Evolutionary conservation across 2,113 vertebrate genomes (phyloP).

Genomic region (Plecotus auritus): DNA sequence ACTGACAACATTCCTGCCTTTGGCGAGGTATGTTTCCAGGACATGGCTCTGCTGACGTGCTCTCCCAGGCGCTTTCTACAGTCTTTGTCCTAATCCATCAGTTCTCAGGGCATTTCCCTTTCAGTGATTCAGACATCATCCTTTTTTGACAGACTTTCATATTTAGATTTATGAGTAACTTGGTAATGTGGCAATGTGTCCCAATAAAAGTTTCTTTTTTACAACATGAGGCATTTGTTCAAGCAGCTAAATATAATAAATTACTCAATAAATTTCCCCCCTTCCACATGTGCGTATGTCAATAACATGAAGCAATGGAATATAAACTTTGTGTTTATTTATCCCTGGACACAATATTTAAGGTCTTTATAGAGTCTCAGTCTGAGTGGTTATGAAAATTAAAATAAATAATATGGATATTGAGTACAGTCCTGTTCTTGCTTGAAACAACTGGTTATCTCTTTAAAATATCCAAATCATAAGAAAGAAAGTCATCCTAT

Average conservation of each 20-base stretch:
- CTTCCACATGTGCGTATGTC: neutral
- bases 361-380: neutral
- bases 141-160: neutral
- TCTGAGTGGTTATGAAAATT: neutral
- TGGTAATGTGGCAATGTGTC: neutral
- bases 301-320: neutral
- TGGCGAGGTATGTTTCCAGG: too few relatives aligned
- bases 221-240: neutral
- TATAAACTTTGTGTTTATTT: neutral
- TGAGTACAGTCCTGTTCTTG: neutral
- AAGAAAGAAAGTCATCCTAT: neutral
- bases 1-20: too few relatives aligned
- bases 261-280: neutral
- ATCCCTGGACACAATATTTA: neutral
- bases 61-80: too few relatives aligned
- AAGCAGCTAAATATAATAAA: conserved; percentile 15
- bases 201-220: neutral
- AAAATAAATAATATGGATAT: neutral
- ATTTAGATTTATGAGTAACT: conserved; percentile 30
- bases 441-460: neutral
- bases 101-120: neutral
- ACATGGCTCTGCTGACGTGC: too few relatives aligned
- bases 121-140: neutral
- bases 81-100: neutral
- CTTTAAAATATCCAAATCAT: neutral